A percentile compares a stretch with the other conserved stretches of the same genome.
phyloP scores from a whole-genome alignment of 2,888 invertebrate genomes.

The Argyresthia goedartella region DNA sequence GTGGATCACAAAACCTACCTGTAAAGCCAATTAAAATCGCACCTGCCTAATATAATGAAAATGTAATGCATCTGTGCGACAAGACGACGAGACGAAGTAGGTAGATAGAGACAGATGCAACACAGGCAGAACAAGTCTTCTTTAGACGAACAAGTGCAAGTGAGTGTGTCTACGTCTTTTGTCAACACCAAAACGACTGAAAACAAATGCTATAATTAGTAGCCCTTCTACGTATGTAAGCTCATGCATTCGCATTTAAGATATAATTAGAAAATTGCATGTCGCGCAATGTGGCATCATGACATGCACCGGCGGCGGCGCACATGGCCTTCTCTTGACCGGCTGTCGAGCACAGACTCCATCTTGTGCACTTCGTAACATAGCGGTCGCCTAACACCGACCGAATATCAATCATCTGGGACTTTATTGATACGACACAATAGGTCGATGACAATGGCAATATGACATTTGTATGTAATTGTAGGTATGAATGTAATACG shows the following conservation, averaged over 20 bases:
- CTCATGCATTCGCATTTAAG: conserved; percentile 31
- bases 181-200: neutral
- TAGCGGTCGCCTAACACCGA: neutral
- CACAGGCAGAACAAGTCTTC: too few relatives aligned
- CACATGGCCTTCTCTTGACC: conserved; percentile 31
- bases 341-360: conserved; percentile 27
- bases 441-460: too few relatives aligned
- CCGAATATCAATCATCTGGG: too few relatives aligned
- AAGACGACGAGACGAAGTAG: neutral
- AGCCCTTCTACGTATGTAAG: conserved; percentile 29
- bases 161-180: too few relatives aligned
- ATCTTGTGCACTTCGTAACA: conserved; percentile 32
- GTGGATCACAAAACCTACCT: too few relatives aligned
- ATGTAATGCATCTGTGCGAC: neutral
- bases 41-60: neutral
- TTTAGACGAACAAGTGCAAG: too few relatives aligned
- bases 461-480: too few relatives aligned
- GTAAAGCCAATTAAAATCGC: neutral
- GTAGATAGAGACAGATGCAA: too few relatives aligned
- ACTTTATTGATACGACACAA: too few relatives aligned
- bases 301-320: conserved; percentile 22
- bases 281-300: conserved; percentile 21
- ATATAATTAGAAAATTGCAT: conserved; percentile 44
- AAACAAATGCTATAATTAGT: conserved; percentile 37
- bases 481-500: too few relatives aligned